Percentiles rank a stretch among this genome's conserved stretches.
phyloP scores from a whole-genome alignment of 2,113 vertebrate genomes.

The Camelus dromedarius region DNA sequence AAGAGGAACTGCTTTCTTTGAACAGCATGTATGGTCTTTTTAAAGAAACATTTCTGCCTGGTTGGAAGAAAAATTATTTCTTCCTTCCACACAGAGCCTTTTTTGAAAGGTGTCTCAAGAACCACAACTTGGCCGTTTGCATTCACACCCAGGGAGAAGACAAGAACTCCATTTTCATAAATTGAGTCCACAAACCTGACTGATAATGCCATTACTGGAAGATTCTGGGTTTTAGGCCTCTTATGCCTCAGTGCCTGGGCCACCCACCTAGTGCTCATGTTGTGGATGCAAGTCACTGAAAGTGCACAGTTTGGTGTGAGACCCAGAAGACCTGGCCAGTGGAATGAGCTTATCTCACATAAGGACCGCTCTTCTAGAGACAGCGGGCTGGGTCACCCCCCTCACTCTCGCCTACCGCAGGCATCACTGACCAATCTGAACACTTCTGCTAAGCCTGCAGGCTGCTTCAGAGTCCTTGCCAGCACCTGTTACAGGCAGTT shows the following conservation, averaged over 20 bases:
- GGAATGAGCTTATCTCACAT: background rate
- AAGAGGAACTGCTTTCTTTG: background rate
- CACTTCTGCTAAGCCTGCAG: background rate
- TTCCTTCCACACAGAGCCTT: background rate
- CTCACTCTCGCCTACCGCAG: fast-evolving
- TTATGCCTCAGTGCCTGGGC: background rate
- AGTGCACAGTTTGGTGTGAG: background rate
- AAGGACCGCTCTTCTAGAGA: background rate
- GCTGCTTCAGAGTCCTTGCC: background rate
- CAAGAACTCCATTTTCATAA: background rate
- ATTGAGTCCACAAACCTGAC: background rate
- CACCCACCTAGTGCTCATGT: background rate
- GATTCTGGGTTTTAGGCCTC: background rate
- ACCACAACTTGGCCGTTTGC: background rate
- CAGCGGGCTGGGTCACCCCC: background rate
- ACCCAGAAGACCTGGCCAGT: background rate
- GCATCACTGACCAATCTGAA: fast-evolving
- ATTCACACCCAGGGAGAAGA: background rate
- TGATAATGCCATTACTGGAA: background rate
- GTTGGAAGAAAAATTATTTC: background rate
- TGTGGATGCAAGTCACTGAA: background rate
- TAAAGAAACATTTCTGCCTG: background rate
- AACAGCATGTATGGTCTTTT: background rate
- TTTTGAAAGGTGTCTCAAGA: background rate
- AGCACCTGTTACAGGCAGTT: background rate